Conservation (phyloP, 2,113 vertebrate genomes). For the Brachypodius melanocephalos region DNA sequence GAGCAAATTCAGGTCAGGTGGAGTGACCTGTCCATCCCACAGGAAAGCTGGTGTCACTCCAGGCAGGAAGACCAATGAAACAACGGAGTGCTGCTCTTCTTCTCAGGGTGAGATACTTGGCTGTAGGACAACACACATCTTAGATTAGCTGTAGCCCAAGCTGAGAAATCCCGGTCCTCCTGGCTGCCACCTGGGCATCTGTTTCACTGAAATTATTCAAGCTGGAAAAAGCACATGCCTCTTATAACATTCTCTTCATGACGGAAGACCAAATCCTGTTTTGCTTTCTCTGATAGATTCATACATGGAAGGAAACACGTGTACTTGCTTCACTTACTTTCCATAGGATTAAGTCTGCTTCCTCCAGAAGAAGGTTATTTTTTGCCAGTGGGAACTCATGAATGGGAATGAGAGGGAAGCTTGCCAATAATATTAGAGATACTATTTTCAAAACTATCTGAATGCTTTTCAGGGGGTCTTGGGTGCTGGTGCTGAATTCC, state of each 20-base stretch:
- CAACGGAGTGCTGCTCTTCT: accelerated
- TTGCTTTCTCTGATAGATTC: not conserved
- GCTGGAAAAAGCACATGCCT: not conserved
- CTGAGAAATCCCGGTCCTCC: not conserved
- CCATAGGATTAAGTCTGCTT: not conserved
- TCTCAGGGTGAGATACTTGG: not conserved
- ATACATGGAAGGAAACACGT: not conserved
- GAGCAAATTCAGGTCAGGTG: not conserved
- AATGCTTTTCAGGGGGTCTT: not conserved
- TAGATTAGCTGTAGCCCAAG: not conserved
- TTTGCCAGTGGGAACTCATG: not conserved
- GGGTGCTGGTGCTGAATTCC: not conserved
- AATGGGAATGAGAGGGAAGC: not conserved
- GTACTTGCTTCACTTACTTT: not conserved
- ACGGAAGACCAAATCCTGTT: not conserved
- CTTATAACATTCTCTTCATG: not conserved
- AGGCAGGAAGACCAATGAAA: not conserved
- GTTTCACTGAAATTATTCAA: not conserved
- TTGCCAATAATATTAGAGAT: not conserved
- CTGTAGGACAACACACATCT: not conserved
- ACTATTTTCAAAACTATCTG: not conserved
- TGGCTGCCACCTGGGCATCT: not conserved
- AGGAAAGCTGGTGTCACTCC: not conserved
- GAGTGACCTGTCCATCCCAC: not conserved
- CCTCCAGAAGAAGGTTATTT: not conserved